phyloP scores from a whole-genome alignment of 2,797 vertebrate genomes.

The Macropus fuliginosus region DNA sequence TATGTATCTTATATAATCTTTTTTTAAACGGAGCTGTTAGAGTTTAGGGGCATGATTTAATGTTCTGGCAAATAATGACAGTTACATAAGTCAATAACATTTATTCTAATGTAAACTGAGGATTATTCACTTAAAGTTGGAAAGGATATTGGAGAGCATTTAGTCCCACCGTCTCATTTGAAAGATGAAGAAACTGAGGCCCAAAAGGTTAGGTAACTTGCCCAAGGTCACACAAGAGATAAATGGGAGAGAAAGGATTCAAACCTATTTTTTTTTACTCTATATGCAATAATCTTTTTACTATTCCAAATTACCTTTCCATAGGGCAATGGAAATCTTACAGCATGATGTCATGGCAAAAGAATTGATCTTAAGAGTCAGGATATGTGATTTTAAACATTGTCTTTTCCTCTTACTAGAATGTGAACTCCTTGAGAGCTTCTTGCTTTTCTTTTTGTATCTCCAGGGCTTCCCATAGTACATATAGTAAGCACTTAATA shows the following conservation, averaged over 20 bases:
- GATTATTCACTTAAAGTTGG: not conserved
- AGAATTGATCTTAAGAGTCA: not conserved
- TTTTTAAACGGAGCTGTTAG: not conserved
- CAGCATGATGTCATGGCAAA: not conserved
- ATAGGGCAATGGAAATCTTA: not conserved
- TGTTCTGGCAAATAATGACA: not conserved
- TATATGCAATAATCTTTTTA: not conserved
- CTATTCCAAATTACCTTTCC: not conserved
- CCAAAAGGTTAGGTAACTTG: not conserved
- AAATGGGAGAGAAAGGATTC: not conserved
- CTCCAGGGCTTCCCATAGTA: not conserved
- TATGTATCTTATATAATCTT: not conserved
- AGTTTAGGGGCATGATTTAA: not conserved
- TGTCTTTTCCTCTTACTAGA: not conserved
- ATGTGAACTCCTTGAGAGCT: not conserved
- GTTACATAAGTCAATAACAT: not conserved
- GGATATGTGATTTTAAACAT: not conserved
- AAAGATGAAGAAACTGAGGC: not conserved
- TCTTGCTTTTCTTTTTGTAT: not conserved
- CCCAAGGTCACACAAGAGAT: not conserved
- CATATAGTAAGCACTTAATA: not conserved
- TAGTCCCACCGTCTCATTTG: not conserved
- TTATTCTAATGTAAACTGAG: not conserved
- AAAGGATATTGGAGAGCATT: not conserved
- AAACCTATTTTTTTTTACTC: not conserved